Evolutionary conservation across 2,113 vertebrate genomes (phyloP), one percentile per base, ranked within the genome.

Genomic region (Lucifuga dentata): DNA sequence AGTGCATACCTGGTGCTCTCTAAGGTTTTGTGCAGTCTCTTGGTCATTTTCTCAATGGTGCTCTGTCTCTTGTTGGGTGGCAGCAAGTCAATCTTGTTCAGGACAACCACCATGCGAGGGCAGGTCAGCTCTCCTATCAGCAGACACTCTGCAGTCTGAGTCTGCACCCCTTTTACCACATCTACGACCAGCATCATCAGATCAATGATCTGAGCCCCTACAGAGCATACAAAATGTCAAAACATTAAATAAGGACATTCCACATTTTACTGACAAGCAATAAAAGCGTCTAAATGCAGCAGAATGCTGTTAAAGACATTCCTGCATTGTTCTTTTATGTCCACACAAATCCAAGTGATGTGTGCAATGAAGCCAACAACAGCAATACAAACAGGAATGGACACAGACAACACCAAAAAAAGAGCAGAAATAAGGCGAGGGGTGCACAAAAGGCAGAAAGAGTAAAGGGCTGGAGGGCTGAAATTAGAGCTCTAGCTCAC

Each of bases 121-220:
- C 98, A 99, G 68, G 96, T 96, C 15, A 99, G 95, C 74, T 98
- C 95, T 58, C 98, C 98, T 5, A 99, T 98, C 53, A 99, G 93
- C 61, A 99, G 92, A 87, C 98, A 99, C 80, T 99, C 98, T 0
- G 97, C 97, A 13, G 97, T 98, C 92, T 99, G 98, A 0, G 97
- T 98, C 92, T 99, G 98, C 91, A 99, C 93, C 0, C 98, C 98
- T 83, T 98, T 99, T 73, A 97, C 97, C 87, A 99, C 94, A 0
- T 99, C 98, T 39, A 99, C 96, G 73, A 99, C 97, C 64, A 99
- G 91, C 93, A 99, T 93, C 98, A 99, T 99, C 85, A 99, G 86
- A 76, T 98, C 98, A 16, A 99, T 99, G 76, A 99, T 99, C 89
- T 99, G 98, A 50, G 98, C 96, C 83, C 97, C 97, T 99, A 59